Conservation (phyloP, 64 coral and sea anemone genomes). For the Porites lutea region DNA sequence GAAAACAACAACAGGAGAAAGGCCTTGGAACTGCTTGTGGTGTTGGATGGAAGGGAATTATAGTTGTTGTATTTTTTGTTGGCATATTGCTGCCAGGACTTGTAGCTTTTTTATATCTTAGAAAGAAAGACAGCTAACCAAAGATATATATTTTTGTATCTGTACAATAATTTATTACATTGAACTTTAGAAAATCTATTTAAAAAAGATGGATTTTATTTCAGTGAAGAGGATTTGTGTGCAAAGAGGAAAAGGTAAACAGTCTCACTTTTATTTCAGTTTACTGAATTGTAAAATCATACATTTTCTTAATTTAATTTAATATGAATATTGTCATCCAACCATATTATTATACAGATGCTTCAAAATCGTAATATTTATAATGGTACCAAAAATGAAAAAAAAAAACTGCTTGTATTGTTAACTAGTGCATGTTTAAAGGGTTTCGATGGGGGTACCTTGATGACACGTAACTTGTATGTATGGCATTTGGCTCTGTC, state of each 20-base stretch:
- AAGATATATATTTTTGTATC: constrained; percentile 23
- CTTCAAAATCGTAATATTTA: no score
- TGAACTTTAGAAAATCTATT: not conserved
- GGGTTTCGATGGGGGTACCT: no score
- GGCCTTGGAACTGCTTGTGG: constrained; percentile 87
- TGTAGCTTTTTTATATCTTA: constrained; percentile 45
- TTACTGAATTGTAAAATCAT: no score
- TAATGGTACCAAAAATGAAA: no score
- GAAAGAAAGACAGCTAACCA: constrained; percentile 32
- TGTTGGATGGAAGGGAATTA: constrained; percentile 86
- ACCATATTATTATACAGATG: no score
- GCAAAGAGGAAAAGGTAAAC: not conserved
- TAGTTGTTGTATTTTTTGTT: constrained; percentile 63
- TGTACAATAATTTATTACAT: not conserved
- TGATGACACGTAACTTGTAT: no score
- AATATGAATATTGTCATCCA: no score
- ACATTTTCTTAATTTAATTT: no score
- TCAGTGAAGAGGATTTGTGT: not conserved
- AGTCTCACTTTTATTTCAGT: no score
- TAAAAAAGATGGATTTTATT: not conserved
- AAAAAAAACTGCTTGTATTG: no score
- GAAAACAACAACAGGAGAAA: constrained; percentile 76
- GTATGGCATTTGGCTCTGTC: no score
- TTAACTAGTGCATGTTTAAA: no score
- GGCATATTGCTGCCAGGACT: constrained; percentile 68